phyloP scores from a whole-genome alignment of 2,113 vertebrate species.

The Meriones unguiculatus region DNA sequence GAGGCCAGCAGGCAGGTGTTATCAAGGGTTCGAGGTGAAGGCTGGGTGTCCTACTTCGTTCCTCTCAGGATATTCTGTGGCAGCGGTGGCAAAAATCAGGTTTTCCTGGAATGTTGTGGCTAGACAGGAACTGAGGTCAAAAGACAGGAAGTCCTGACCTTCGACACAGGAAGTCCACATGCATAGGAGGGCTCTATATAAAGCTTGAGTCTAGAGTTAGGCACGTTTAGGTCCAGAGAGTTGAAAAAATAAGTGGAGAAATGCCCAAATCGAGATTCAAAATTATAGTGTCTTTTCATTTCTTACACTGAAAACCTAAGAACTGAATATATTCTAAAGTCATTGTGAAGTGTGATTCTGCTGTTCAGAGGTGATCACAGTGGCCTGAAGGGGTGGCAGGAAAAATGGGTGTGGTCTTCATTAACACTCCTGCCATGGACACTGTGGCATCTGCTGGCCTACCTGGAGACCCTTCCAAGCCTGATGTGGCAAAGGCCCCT shows the following conservation, averaged over 20 bases:
- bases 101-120: not conserved
- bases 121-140: not conserved
- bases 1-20: not conserved
- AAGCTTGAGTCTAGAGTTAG: not conserved
- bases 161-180: not conserved
- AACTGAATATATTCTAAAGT: not conserved
- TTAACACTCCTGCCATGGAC: not conserved
- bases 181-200: not conserved
- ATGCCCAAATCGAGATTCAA: not conserved
- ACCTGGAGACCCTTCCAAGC: not conserved
- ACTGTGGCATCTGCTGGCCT: not conserved
- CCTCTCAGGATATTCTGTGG: not conserved
- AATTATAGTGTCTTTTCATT: not conserved
- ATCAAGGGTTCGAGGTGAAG: not conserved
- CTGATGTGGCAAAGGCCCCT: not conserved
- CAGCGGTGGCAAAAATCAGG: not conserved
- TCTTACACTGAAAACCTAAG: not conserved
- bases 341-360: not conserved
- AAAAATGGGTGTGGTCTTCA: not conserved
- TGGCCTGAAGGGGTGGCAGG: not conserved
- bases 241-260: not conserved
- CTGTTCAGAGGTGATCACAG: not conserved
- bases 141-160: not conserved
- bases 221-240: not conserved
- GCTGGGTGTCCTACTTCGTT: not conserved